Base-by-base conservation (phyloP, 2,888 invertebrate species). In the Crematogaster levior region DNA sequence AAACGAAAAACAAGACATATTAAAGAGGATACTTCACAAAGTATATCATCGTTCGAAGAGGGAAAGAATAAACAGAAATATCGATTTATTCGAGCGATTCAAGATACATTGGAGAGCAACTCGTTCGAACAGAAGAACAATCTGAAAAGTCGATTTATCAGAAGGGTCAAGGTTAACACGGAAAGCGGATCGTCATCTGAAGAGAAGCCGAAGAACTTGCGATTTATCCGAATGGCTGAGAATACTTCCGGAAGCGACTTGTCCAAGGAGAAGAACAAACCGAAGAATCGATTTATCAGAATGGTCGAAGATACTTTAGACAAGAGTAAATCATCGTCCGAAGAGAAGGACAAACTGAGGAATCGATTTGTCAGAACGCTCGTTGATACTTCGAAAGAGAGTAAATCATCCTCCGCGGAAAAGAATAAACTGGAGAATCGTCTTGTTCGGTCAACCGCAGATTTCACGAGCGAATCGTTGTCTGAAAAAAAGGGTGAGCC, bases 361-460 rank as follows among this genome's bases (percentile, higher is more conserved):
- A 73, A 58, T 60, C 73, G 73, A 43, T 60, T 60, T 46, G 46
- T 34, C 46, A 60, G 73, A 60, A 24, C 21, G 43, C 12, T 60
- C 30, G 40, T 12, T n/a, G 27, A 34, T 24, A 21, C 37, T 30
- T 27, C 37, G 34, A 40, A 65, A n/a, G 51, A 75, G 30, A 66
- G 65, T 75, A 51, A 75, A 75, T 65, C 27, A 15, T 75, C 48
- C 37, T n/a, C 15, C 51, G 24, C 12, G 53, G 80, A 82, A 53
- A 43, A 1, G 46, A 18, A 10, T 46, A 30, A 30, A 61, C 21
- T 12, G 7, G 40, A 58, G 12, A 37, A 21, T 43, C 73, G 34
- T 21, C 18, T 46, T 24, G 46, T 6, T 43, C 61, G 34, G 18
- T 21, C 61, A 21, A 21, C 10, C 46, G 6, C 21, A 21, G 48